phyloP scores from a whole-genome alignment of 2,797 vertebrate species.

The Chelonia mydas region DNA sequence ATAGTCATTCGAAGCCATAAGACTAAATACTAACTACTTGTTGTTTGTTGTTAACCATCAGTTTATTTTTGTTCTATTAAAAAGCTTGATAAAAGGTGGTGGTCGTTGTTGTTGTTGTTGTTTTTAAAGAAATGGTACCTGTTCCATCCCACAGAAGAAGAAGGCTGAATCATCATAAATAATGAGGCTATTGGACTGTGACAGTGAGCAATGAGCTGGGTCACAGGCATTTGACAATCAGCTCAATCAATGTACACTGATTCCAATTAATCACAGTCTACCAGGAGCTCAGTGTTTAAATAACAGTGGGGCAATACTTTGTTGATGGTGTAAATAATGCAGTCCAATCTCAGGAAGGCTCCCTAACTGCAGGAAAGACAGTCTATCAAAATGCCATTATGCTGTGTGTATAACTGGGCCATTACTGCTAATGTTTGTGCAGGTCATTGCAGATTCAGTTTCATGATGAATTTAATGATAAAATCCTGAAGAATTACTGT shows the following conservation, averaged over 20 bases:
- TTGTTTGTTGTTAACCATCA: background rate
- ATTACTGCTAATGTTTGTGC: slow-evolving; percentile 24
- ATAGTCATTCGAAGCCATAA: background rate
- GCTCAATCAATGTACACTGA: background rate
- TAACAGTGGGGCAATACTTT: slow-evolving; percentile 38
- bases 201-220: background rate
- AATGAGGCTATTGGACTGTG: background rate
- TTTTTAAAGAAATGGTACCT: background rate
- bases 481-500: slow-evolving; percentile 37
- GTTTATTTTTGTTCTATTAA: background rate
- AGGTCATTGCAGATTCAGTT: slow-evolving; percentile 18
- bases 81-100: background rate
- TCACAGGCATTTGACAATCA: background rate
- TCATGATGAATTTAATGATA: slow-evolving; percentile 41
- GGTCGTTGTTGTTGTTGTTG: background rate
- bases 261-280: slow-evolving; percentile 55
- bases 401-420: background rate
- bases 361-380: slow-evolving; percentile 18
- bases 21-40: background rate
- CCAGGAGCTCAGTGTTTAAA: slow-evolving; percentile 56
- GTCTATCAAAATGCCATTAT: slow-evolving; percentile 69
- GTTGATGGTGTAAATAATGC: slow-evolving; percentile 55
- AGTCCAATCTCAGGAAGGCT: slow-evolving; percentile 11
- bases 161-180: background rate
- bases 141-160: background rate